These are phyloP conservation scores for Danio jaintianensis DNA, from an alignment of 2,797 vertebrate genomes.

Conservation along the genomic window DNA sequence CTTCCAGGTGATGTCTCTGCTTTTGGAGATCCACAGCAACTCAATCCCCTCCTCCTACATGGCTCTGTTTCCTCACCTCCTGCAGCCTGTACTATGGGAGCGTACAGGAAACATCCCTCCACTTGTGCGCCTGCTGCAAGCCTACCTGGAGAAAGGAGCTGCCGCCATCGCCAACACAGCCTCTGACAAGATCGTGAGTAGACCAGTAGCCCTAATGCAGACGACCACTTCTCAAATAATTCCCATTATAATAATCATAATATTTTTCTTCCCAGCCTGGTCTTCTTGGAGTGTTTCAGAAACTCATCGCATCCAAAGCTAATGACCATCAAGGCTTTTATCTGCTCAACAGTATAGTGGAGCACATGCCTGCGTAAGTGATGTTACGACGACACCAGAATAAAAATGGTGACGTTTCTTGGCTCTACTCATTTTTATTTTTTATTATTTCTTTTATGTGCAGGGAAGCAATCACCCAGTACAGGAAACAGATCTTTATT, in stretches of 20 bases:
- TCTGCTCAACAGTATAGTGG: conserved; percentile 95
- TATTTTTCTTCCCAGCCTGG: conserved; percentile 83
- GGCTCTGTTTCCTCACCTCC: conserved; percentile 95
- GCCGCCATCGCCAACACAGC: conserved; percentile 86
- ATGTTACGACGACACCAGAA: not conserved
- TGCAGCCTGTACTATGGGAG: conserved; percentile 96
- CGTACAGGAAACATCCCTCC: conserved; percentile 96
- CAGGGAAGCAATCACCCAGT: conserved; percentile 92
- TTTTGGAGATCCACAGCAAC: conserved; percentile 94
- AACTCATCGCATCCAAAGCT: conserved; percentile 96
- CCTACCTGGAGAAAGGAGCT: conserved; percentile 91
- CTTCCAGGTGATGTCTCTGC: conserved; percentile 99
- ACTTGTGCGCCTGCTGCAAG: conserved; percentile 94
- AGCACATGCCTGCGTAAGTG: conserved; percentile 95
- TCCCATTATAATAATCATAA: not conserved
- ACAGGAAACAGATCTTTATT: conserved; percentile 98
- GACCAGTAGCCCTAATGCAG: not conserved
- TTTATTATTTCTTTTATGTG: conserved; percentile 1
- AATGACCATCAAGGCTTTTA: conserved; percentile 99
- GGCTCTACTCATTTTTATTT: not conserved
- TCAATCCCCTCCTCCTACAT: conserved; percentile 93
- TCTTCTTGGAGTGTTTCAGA: conserved; percentile 96
- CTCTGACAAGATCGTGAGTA: conserved; percentile 94
- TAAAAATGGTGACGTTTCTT: not conserved
- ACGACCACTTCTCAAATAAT: not conserved